Evolutionary conservation across 2,113 vertebrate species (phyloP), one percentile per base, ranked within the genome.

Genomic region (Mus spicilegus): DNA sequence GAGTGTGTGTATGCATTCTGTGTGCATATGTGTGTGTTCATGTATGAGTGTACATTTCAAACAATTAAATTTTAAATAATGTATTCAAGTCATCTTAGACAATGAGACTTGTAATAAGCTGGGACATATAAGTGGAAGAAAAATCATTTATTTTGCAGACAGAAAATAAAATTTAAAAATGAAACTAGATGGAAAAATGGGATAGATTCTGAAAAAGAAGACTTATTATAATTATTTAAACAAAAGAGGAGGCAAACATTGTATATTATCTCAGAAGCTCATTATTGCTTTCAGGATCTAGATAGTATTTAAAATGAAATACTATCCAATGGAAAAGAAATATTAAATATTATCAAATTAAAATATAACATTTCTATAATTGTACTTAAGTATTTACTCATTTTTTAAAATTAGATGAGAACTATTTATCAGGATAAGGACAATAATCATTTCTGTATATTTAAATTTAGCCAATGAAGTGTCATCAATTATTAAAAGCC

Each of bases 291-390:
- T 89, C n/a, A 85, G 3, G 1, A 9, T 42, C 67, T 92, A 96
- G 39, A 9, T 51, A 81, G 51, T 75, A 75, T 76, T 88, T 87
- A 84, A 94, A 90, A 90, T 90, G 82, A 96, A 93, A 77, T 9
- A 28, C 30, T 67, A 86, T 73, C 92, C 24, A 95, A 90, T 49
- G 3, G 19, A 87, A 92, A 80, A 86, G 65, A 4, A 63, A 69
- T 54, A 73, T 26, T 49, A 7, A 8, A 90, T 28, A 33, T 76
- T 72, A 39, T 67, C 42, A 93, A 93, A 12, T 90, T 82, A 46
- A 73, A 85, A 90, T 39, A 82, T 28, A 5, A 24, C 69, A 93
- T 24, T 84, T 72, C 7, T 81, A 36, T 81, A 54, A 89, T 69
- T 16, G 22, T 42, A 65, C 28, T 49, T 93, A 39, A 75, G 30